Evolutionary conservation across 1,140 invertebrate genomes (phyloP).

Genomic region (Vanessa atalanta): DNA sequence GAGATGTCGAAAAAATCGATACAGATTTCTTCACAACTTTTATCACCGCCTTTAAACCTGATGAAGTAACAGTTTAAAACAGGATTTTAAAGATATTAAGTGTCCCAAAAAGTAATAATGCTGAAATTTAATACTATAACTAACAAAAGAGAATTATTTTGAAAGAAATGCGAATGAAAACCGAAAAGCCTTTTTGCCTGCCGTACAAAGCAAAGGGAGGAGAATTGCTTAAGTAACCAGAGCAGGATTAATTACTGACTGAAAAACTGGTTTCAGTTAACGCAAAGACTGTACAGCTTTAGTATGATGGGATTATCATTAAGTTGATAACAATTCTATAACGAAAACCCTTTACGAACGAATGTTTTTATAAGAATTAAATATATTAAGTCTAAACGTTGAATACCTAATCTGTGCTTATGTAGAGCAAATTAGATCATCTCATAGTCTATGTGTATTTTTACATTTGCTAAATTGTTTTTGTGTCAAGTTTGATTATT

Average conservation of each 20-base stretch:
- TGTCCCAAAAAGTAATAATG: neutral
- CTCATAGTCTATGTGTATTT: neutral
- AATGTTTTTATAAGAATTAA: neutral
- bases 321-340: neutral
- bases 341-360: neutral
- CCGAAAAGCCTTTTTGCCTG: slow-evolving; percentile 15
- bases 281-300: slow-evolving; percentile 10
- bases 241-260: slow-evolving; percentile 25
- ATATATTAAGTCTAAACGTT: too few species aligned
- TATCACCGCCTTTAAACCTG: too few species aligned
- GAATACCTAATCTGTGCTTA: too few species aligned
- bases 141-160: slow-evolving; percentile 9
- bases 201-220: slow-evolving; percentile 23
- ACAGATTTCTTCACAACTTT: too few species aligned
- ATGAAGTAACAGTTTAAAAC: neutral
- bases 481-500: too few species aligned
- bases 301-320: slow-evolving; percentile 10
- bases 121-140: neutral
- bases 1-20: too few species aligned
- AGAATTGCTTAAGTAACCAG: slow-evolving; percentile 28
- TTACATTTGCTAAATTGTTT: too few species aligned
- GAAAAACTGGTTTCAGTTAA: slow-evolving; percentile 28
- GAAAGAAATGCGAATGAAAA: slow-evolving; percentile 6
- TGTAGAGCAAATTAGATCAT: too few species aligned
- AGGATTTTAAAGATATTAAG: neutral